Conservation (phyloP, 2,113 vertebrate genomes). For the Pedetes capensis region DNA sequence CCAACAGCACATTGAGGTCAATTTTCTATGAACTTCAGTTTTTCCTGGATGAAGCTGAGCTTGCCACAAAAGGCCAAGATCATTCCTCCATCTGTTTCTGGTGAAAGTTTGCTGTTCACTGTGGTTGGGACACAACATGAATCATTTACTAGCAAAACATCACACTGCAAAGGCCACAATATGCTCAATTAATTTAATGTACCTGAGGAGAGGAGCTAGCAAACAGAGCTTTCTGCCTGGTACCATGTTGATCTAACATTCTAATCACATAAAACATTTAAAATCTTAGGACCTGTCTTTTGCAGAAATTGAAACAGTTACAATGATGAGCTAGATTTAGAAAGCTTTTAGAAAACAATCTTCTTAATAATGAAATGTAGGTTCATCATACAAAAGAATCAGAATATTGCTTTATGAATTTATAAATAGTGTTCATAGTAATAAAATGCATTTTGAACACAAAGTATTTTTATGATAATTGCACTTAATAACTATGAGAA, state of each 20-base stretch:
- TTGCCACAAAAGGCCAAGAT: constrained; percentile 56
- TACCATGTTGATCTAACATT: not conserved
- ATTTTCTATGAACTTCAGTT: constrained; percentile 52
- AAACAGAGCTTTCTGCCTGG: constrained; percentile 19
- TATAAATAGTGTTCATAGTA: not conserved
- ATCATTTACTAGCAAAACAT: constrained; percentile 73
- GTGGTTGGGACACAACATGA: constrained; percentile 45
- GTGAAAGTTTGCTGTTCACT: constrained; percentile 67
- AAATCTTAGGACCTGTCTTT: not conserved
- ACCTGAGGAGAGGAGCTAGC: constrained; percentile 68
- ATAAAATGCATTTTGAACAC: not conserved
- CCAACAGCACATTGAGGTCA: constrained; percentile 73
- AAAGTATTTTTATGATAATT: not conserved
- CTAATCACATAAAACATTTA: not conserved
- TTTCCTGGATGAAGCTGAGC: constrained; percentile 51
- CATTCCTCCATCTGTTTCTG: constrained; percentile 66
- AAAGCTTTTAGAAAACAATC: not conserved
- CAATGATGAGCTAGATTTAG: not conserved
- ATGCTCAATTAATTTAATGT: constrained; percentile 66
- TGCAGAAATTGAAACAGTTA: not conserved
- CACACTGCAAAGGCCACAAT: constrained; percentile 47
- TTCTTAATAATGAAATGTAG: not conserved
- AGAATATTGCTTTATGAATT: not conserved
- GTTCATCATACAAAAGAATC: not conserved
- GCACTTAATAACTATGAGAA: not conserved